Base-by-base conservation (phyloP, 2,113 vertebrate species). In the Phyllopteryx taeniolatus region DNA sequence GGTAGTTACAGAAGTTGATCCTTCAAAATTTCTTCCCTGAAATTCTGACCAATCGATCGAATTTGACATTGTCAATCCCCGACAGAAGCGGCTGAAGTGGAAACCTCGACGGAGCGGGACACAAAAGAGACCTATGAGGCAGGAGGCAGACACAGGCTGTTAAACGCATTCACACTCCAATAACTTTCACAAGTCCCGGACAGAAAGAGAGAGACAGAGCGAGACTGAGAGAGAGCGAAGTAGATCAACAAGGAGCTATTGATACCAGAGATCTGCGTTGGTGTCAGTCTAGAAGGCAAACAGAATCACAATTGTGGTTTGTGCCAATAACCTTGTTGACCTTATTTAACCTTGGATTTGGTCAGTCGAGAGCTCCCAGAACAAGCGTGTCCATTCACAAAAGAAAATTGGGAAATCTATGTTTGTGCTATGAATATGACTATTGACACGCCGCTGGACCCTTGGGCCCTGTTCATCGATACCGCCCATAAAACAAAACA, bases 81-180 rank as follows among this genome's bases (percentile, higher is more conserved):
- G 39, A 5, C 62, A 27, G 27, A 14, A 2, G 62, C 11, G 39
- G 20, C 9, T 8, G 44, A 67, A 44, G 1, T 62, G 49, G 67
- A 75, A 83, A 76, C 35, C 27, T 67, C 70, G 22, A 70, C 35
- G 35, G 43, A 27, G 44, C 44, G 12, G 64, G 20, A 47, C 22
- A 59, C 54, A 70, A 57, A 19, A 46, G 65, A 72, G 68, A 53
- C 33, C 72, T 60, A 12, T 7, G 71, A 76, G 67, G 64, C 73
- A 73, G 78, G 73, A 81, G 80, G 79, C 73, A 83, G 84, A 83
- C 75, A 86, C 83, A 74, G 70, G 79, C 85, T 78, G 86, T 88
- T 83, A 86, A 90, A 86, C 17, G 71, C 82, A 88, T 87, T 89
- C 88, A 88, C 85, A 87, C 86, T 86, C 86, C 81, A 88, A 88